Evolutionary conservation across 2,113 vertebrate genomes (phyloP).

Genomic region (Erinaceus europaeus): DNA sequence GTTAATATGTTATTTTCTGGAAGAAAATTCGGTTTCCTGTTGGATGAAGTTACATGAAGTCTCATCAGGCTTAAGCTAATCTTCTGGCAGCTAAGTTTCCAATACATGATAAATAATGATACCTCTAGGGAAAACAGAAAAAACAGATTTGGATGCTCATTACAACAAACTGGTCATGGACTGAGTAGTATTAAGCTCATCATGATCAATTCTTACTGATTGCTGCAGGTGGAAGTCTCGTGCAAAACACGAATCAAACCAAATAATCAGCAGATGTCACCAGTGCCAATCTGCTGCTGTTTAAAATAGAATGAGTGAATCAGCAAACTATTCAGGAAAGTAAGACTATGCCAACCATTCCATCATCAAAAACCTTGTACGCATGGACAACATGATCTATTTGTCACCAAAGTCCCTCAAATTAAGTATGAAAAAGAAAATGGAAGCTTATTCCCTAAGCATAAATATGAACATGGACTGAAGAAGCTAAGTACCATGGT

Average conservation of each 20-base stretch:
- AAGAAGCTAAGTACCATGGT: not conserved
- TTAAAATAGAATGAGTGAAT: constrained; percentile 68
- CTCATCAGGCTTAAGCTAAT: not conserved
- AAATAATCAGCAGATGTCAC: constrained; percentile 65
- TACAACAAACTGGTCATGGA: constrained; percentile 26
- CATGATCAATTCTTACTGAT: not conserved
- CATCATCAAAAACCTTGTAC: constrained; percentile 6
- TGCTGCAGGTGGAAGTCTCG: constrained; percentile 32
- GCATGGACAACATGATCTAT: not conserved
- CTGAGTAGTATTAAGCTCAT: not conserved
- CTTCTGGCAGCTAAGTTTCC: constrained; percentile 29
- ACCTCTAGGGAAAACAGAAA: constrained; percentile 27
- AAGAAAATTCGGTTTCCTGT: not conserved
- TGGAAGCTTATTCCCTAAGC: not conserved
- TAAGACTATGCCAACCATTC: constrained; percentile 4
- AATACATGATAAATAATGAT: constrained; percentile 41
- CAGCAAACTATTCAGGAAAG: constrained; percentile 64
- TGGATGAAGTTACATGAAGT: not conserved
- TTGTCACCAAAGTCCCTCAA: not conserved
- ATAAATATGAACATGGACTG: not conserved
- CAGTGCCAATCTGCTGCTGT: constrained; percentile 56
- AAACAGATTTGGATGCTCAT: constrained; percentile 28
- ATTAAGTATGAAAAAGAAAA: constrained; percentile 7
- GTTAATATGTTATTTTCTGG: not conserved
- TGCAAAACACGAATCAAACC: constrained; percentile 18